Evolutionary conservation across 2,113 vertebrate genomes (phyloP).

Genomic region (Vulpes vulpes): DNA sequence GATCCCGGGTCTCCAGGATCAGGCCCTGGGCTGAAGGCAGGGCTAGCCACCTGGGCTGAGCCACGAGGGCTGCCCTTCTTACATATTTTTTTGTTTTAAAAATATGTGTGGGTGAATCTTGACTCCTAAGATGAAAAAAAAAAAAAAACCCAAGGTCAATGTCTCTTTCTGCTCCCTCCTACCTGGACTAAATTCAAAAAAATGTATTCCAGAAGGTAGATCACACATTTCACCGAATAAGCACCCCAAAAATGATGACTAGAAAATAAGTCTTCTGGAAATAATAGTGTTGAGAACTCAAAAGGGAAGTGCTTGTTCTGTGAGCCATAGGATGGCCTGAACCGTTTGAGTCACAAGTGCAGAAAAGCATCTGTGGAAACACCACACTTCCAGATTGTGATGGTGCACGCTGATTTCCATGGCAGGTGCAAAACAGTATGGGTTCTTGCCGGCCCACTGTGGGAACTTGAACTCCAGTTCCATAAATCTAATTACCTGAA

Average conservation of each 20-base stretch:
- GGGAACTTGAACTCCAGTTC: constrained; percentile 67
- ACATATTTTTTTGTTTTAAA: neutral
- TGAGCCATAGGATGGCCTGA: constrained; percentile 10
- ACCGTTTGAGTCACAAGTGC: constrained; percentile 41
- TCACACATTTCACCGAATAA: constrained; percentile 55
- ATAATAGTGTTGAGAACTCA: constrained; percentile 26
- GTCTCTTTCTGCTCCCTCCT: neutral
- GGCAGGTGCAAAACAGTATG: constrained; percentile 80
- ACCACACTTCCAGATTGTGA: constrained; percentile 64
- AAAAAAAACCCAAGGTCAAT: neutral
- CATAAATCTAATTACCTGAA: constrained; percentile 64
- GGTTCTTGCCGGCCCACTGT: constrained; percentile 20
- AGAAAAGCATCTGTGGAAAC: constrained; percentile 71
- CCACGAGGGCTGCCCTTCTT: neutral
- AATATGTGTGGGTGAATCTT: neutral
- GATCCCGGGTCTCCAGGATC: too few species aligned
- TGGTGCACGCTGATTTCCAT: constrained; percentile 50
- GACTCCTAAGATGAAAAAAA: constrained; percentile 15
- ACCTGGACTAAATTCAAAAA: constrained; percentile 59
- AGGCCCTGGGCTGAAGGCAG: too few species aligned
- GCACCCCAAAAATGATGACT: constrained; percentile 44
- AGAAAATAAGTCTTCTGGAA: constrained; percentile 54
- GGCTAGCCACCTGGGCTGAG: too few species aligned
- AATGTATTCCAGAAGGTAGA: constrained; percentile 33
- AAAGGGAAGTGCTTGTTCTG: constrained; percentile 20